These are phyloP conservation scores for Alligator mississippiensis DNA, from an alignment of 2,113 vertebrate genomes.

Conservation along the genomic window DNA sequence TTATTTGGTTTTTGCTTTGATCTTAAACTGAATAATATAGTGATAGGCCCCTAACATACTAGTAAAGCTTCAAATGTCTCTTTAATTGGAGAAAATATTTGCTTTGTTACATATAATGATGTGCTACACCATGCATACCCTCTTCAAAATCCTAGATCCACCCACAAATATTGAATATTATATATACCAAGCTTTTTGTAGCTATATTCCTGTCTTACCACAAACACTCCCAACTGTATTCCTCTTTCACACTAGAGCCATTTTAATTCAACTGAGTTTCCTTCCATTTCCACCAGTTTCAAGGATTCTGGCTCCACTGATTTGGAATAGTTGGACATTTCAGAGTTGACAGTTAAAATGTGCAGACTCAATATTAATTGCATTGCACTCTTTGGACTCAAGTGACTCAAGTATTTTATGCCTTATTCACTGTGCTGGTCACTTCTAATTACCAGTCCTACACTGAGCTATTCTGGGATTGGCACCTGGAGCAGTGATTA, in stretches of 20 bases:
- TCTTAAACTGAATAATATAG: no score
- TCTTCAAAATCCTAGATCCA: no score
- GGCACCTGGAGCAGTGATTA: no score
- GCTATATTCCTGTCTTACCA: neutral
- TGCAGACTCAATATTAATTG: neutral
- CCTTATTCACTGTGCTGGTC: neutral
- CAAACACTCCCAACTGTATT: neutral
- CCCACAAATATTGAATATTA: no score
- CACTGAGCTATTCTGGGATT: neutral
- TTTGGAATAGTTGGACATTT: neutral
- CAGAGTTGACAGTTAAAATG: neutral
- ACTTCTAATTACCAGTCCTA: neutral
- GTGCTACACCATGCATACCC: no score
- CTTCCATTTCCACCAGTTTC: neutral
- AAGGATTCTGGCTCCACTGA: neutral
- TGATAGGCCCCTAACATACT: no score
- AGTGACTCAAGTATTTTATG: neutral
- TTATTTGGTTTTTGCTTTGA: no score
- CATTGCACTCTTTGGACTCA: neutral
- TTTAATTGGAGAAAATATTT: no score
- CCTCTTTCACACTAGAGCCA: neutral
- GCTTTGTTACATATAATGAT: no score
- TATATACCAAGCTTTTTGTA: neutral
- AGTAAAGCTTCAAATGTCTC: no score
- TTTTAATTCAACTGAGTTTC: neutral